phyloP scores from a whole-genome alignment of 2,113 vertebrate species.

The Oryzias javanicus region DNA sequence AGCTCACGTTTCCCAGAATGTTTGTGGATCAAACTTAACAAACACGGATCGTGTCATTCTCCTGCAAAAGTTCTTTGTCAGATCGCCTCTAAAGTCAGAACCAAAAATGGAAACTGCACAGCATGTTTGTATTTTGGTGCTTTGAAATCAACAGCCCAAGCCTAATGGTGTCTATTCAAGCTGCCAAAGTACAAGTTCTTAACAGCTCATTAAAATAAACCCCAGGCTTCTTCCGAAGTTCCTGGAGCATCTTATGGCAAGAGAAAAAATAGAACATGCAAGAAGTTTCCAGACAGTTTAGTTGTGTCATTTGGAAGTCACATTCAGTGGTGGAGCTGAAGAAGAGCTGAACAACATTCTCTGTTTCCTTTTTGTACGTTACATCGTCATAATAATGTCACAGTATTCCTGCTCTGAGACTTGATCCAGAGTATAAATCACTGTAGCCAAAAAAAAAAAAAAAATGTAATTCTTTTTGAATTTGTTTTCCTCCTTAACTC shows the following conservation, averaged over 20 bases:
- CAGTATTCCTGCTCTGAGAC: too few relatives aligned
- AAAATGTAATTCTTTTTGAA: too few relatives aligned
- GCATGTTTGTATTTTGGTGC: slow-evolving; percentile 11
- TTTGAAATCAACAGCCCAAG: slow-evolving; percentile 16
- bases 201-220: slow-evolving; percentile 33
- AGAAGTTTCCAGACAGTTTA: not conserved
- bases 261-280: not conserved
- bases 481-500: too few relatives aligned
- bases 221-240: slow-evolving; percentile 29
- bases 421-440: too few relatives aligned
- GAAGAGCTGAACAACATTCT: too few relatives aligned
- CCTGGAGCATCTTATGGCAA: not conserved
- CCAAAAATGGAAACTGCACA: not conserved
- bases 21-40: not conserved
- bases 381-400: too few relatives aligned
- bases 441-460: too few relatives aligned
- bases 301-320: not conserved
- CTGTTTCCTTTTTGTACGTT: too few relatives aligned
- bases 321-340: not conserved
- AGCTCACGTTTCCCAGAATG: not conserved
- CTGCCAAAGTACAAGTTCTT: slow-evolving; percentile 18
- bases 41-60: not conserved
- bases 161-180: slow-evolving; percentile 26
- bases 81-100: not conserved
- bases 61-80: not conserved